A percentile compares a stretch with the other conserved stretches of the same genome.
phyloP scores from a whole-genome alignment of 2,113 vertebrate species.

The Chrysemys picta region DNA sequence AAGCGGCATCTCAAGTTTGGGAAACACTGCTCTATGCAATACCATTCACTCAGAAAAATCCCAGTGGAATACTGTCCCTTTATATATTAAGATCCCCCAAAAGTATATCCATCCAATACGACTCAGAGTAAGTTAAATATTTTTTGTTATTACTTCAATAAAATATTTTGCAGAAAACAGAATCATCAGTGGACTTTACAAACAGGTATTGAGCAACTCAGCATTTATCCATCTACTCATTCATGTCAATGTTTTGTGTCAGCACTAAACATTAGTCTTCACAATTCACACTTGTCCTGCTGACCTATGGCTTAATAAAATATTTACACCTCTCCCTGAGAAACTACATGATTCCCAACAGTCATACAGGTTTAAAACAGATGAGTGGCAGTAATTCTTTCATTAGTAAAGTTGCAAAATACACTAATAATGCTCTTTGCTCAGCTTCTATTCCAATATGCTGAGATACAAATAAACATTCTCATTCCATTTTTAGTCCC shows the following conservation, averaged over 20 bases:
- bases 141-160: constrained; percentile 33
- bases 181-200: constrained; percentile 68
- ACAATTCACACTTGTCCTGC: constrained; percentile 53
- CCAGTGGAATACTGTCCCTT: neutral
- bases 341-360: constrained; percentile 50
- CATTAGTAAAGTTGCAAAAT: neutral
- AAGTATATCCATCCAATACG: neutral
- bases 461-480: neutral
- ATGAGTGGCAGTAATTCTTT: neutral
- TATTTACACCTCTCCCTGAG: constrained; percentile 46
- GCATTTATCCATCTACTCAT: constrained; percentile 63
- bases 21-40: neutral
- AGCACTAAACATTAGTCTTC: constrained; percentile 57
- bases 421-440: neutral
- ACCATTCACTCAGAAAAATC: neutral
- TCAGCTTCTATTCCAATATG: neutral
- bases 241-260: constrained; percentile 61
- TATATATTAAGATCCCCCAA: neutral
- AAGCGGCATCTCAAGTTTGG: too few relatives aligned
- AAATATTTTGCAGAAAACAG: constrained; percentile 61
- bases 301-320: constrained; percentile 54
- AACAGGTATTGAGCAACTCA: constrained; percentile 53
- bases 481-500: neutral
- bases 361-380: constrained; percentile 58
- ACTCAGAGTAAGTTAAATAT: constrained; percentile 8